A percentile compares a stretch with the other conserved stretches of the same genome.
These are phyloP conservation scores for Pteria penguin DNA, from an alignment of 2,888 invertebrate genomes.

Conservation along the genomic window DNA sequence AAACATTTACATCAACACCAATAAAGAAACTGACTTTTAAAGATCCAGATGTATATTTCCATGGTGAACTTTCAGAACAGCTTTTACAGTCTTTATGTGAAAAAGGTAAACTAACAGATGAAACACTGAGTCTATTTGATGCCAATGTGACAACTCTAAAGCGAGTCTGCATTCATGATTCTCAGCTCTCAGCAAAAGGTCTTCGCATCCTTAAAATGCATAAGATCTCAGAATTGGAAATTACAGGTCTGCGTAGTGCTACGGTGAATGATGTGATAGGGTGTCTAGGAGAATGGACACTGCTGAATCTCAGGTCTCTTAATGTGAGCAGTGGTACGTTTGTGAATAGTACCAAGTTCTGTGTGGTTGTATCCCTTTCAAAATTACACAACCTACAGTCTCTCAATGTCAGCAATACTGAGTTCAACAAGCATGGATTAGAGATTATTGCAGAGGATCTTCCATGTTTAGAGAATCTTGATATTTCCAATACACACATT, in stretches of 20 bases:
- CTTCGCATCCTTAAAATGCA: constrained; percentile 84
- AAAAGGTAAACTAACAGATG: constrained; percentile 83
- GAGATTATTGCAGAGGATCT: constrained; percentile 86
- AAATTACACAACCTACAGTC: constrained; percentile 83
- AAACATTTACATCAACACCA: constrained; percentile 35
- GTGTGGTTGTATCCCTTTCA: constrained; percentile 84
- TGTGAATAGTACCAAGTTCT: constrained; percentile 83
- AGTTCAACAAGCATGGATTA: constrained; percentile 85
- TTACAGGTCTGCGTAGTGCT: constrained; percentile 82
- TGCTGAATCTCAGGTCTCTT: constrained; percentile 83
- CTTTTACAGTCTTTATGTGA: constrained; percentile 82
- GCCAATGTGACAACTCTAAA: constrained; percentile 83
- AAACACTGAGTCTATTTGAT: constrained; percentile 84
- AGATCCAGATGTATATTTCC: constrained; percentile 73
- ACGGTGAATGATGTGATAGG: constrained; percentile 84
- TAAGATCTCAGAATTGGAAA: constrained; percentile 84
- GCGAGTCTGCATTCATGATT: constrained; percentile 84
- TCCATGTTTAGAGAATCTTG: constrained; percentile 84
- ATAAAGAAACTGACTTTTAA: constrained; percentile 66
- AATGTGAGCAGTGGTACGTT: constrained; percentile 85
- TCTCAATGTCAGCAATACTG: constrained; percentile 86
- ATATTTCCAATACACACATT: constrained; percentile 85
- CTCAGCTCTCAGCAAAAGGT: constrained; percentile 83
- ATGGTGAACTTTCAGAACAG: constrained; percentile 73
- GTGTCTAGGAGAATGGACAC: constrained; percentile 85